phyloP scores from a whole-genome alignment of 2,888 invertebrate species.

The Cinara cedri region DNA sequence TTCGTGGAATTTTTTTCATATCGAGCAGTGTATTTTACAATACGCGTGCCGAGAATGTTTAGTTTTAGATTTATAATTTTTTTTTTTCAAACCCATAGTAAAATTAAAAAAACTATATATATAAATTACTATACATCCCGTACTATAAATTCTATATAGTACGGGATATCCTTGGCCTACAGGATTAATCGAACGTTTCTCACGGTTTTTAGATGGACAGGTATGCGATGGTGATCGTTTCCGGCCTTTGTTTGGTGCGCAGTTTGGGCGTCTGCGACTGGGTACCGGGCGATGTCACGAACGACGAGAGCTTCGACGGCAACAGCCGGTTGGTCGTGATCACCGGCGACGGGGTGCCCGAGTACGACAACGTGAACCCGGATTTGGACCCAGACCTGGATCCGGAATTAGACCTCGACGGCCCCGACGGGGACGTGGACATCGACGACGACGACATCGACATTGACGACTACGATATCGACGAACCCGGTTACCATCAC shows the following conservation, averaged over 20 bases:
- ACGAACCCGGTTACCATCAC: slow-evolving; percentile 27
- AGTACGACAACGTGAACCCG: background rate
- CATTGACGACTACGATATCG: background rate
- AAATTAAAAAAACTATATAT: no score
- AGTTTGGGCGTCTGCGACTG: background rate
- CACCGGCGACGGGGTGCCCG: slow-evolving; percentile 34
- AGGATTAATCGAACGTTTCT: background rate
- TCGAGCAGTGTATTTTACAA: no score
- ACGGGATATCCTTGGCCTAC: no score
- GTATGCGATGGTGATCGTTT: background rate
- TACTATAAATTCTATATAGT: no score
- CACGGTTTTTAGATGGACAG: background rate
- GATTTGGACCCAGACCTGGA: no score
- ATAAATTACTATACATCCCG: no score
- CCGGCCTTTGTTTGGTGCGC: background rate
- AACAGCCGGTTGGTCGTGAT: slow-evolving; percentile 5
- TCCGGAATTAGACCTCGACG: background rate
- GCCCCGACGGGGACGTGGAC: background rate
- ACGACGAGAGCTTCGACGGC: background rate
- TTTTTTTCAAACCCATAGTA: no score
- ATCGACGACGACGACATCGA: background rate
- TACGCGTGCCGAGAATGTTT: no score
- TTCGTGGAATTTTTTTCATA: no score
- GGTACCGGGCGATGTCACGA: background rate
- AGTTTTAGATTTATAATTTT: no score